Conservation (phyloP, 2,797 vertebrate species). For the Danio tinwini region DNA sequence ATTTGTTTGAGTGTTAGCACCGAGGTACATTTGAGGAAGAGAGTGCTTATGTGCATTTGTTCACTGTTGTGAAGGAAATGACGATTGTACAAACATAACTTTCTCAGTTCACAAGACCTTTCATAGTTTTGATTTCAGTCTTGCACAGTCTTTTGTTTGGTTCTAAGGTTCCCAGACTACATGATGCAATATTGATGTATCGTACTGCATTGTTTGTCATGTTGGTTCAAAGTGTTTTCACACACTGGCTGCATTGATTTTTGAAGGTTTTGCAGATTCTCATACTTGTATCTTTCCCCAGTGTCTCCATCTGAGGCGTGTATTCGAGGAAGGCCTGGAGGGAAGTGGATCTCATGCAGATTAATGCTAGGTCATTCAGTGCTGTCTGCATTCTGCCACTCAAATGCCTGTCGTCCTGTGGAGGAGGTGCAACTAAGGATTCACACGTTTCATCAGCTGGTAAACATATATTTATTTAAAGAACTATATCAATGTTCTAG, state of each 20-base stretch:
- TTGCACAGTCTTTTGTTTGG: neutral
- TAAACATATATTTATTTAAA: conserved; percentile 62
- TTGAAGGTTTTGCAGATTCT: conserved; percentile 67
- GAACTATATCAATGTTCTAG: conserved; percentile 11
- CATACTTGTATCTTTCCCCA: conserved; percentile 65
- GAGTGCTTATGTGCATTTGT: conserved; percentile 17
- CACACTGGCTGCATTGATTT: conserved; percentile 49
- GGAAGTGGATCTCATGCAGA: conserved; percentile 83
- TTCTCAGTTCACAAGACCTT: conserved; percentile 6
- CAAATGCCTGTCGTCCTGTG: conserved; percentile 87
- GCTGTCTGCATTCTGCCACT: conserved; percentile 81
- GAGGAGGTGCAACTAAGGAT: conserved; percentile 84
- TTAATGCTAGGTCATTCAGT: conserved; percentile 83
- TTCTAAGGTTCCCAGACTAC: neutral
- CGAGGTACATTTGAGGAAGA: conserved; percentile 20
- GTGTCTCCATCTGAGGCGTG: conserved; percentile 72
- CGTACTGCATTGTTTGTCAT: neutral
- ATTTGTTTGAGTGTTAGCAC: neutral
- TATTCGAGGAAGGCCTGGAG: conserved; percentile 54
- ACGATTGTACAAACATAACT: neutral
- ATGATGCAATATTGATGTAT: neutral
- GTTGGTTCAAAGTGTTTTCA: neutral
- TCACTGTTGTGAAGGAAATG: conserved; percentile 42
- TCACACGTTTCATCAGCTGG: conserved; percentile 82
- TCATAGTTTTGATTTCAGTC: conserved; percentile 8